A percentile compares a stretch with the other conserved stretches of the same genome.
Conservation (phyloP, 2,797 vertebrate species). For the Macropodus opercularis region DNA sequence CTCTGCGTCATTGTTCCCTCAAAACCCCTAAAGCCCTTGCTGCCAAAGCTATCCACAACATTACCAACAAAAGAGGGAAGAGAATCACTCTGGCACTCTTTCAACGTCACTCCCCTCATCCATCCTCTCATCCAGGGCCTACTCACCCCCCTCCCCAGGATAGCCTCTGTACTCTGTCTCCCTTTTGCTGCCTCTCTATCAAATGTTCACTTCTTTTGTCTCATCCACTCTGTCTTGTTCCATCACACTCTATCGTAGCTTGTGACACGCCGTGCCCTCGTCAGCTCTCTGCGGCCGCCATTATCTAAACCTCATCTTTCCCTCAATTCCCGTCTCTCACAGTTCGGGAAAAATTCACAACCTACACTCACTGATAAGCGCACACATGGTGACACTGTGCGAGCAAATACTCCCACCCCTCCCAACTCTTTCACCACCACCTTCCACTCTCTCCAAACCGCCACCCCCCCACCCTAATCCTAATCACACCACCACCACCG, state of each 20-base stretch:
- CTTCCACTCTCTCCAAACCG: conserved; percentile 54
- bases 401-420: conserved; percentile 55
- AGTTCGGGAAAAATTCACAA: conserved; percentile 43
- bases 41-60: conserved; percentile 65
- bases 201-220: conserved; percentile 71
- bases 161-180: conserved; percentile 31
- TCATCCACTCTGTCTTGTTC: conserved; percentile 61
- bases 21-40: conserved; percentile 66
- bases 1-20: conserved; percentile 77
- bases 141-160: conserved; percentile 5
- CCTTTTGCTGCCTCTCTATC: conserved; percentile 52
- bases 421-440: conserved; percentile 57
- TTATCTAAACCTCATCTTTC: conserved; percentile 69
- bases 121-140: conserved; percentile 68
- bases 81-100: conserved; percentile 72
- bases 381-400: conserved; percentile 31
- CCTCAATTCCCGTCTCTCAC: conserved; percentile 40
- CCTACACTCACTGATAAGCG: conserved; percentile 47
- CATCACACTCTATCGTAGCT: conserved; percentile 57
- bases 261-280: conserved; percentile 49
- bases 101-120: conserved; percentile 60
- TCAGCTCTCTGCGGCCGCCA: conserved; percentile 46
- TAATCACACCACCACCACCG: conserved; percentile 77
- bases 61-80: conserved; percentile 66
- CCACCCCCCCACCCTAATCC: conserved; percentile 69